phyloP scores from a whole-genome alignment of 2,888 invertebrate genomes.

The Metacarcinus magister region DNA sequence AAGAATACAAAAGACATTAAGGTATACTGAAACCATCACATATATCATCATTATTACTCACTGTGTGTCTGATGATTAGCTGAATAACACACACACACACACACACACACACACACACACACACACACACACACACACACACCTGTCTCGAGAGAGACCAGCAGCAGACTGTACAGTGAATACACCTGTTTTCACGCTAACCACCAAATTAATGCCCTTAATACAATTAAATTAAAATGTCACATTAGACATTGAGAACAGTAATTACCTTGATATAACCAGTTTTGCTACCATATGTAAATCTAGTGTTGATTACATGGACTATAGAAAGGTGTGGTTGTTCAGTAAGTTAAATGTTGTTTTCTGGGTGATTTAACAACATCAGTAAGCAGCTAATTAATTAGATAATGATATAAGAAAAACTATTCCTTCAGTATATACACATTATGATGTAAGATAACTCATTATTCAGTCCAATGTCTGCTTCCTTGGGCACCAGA shows the following conservation, averaged over 20 bases:
- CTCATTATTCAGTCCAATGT: background rate
- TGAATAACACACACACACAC: background rate
- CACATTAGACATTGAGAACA: background rate
- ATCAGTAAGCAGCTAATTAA: background rate
- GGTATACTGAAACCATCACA: background rate
- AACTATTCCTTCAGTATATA: no score
- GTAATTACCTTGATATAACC: background rate
- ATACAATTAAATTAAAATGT: background rate
- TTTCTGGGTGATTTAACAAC: background rate
- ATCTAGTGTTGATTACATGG: background rate
- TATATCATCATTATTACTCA: background rate
- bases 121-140: background rate
- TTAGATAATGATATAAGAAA: background rate
- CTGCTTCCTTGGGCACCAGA: background rate
- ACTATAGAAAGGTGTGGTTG: background rate
- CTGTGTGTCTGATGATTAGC: background rate
- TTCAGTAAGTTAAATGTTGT: background rate
- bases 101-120: background rate
- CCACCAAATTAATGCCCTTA: background rate
- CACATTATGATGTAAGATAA: no score
- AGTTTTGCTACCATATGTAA: background rate
- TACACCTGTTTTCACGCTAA: background rate
- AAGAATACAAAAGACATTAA: background rate
- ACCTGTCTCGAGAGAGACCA: background rate
- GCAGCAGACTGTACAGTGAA: no score